phyloP scores from a whole-genome alignment of 2,888 invertebrate genomes.

The Sphaeridia pumilis region DNA sequence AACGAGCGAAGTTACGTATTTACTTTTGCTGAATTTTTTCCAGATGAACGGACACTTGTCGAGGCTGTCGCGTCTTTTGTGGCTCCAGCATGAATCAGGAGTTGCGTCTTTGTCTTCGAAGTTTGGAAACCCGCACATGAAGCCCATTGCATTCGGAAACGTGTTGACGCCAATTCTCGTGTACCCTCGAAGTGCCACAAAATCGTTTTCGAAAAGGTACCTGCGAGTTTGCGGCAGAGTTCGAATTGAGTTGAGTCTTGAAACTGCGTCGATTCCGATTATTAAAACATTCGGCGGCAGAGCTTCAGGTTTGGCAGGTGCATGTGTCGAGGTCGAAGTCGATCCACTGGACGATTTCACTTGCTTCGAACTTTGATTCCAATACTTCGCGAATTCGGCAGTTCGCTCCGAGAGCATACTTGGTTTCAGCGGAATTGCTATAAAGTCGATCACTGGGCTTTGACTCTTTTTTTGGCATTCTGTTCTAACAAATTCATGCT shows the following conservation, averaged over 20 bases:
- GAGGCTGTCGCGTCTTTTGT: slow-evolving; percentile 39
- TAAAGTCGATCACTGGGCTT: not conserved
- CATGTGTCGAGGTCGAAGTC: too few species aligned
- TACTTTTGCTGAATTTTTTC: slow-evolving; percentile 56
- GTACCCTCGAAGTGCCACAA: slow-evolving; percentile 63
- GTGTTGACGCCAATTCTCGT: slow-evolving; percentile 63
- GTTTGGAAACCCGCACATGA: slow-evolving; percentile 44
- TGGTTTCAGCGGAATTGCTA: slow-evolving; percentile 3
- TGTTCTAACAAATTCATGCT: slow-evolving; percentile 5
- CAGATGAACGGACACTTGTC: slow-evolving; percentile 66
- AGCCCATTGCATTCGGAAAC: slow-evolving; percentile 76
- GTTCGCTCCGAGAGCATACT: slow-evolving; percentile 5
- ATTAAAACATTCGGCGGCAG: slow-evolving; percentile 33
- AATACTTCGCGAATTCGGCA: not conserved
- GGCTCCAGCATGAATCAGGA: slow-evolving; percentile 35
- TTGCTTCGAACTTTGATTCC: too few species aligned
- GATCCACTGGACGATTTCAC: slow-evolving; percentile 18
- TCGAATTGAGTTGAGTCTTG: slow-evolving; percentile 53
- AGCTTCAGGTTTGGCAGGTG: slow-evolving; percentile 18
- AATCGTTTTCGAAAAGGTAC: slow-evolving; percentile 55
- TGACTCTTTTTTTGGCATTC: slow-evolving; percentile 4
- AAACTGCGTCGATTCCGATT: slow-evolving; percentile 21
- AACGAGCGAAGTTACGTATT: slow-evolving; percentile 66
- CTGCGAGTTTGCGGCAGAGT: slow-evolving; percentile 60
- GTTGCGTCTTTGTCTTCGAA: slow-evolving; percentile 33